These are phyloP conservation scores for Cryptus armator DNA, from an alignment of 2,888 invertebrate genomes.

Conservation along the genomic window DNA sequence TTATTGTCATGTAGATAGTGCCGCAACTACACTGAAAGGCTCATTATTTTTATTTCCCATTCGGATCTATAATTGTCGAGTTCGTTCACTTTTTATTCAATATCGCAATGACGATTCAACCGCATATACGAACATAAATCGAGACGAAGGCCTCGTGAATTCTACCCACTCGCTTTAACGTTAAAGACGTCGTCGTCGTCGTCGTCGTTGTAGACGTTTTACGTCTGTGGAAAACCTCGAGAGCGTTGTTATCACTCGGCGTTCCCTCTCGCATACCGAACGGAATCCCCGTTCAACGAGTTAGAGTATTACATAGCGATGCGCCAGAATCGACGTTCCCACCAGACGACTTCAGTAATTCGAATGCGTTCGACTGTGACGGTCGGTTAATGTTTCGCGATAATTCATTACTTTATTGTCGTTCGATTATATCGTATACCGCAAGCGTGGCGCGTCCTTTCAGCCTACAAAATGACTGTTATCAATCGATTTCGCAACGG, in stretches of 20 bases:
- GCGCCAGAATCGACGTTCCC: slow-evolving; percentile 34
- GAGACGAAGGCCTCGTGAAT: slow-evolving; percentile 39
- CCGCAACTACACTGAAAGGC: background rate
- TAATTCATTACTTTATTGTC: slow-evolving; percentile 4
- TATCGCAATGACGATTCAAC: background rate
- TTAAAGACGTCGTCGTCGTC: slow-evolving; percentile 26
- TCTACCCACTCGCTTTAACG: slow-evolving; percentile 46
- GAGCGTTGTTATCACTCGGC: slow-evolving; percentile 61
- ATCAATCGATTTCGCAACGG: slow-evolving; percentile 3
- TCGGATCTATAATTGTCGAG: slow-evolving; percentile 21
- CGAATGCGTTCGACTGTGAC: slow-evolving; percentile 48
- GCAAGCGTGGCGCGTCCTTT: background rate
- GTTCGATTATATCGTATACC: background rate
- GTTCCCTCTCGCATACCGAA: slow-evolving; percentile 24
- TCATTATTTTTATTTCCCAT: slow-evolving; percentile 1
- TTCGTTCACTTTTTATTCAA: slow-evolving; percentile 16
- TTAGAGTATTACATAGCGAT: slow-evolving; percentile 33
- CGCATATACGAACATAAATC: slow-evolving; percentile 18
- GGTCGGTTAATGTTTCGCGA: slow-evolving; percentile 34
- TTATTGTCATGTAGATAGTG: background rate
- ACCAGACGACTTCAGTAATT: slow-evolving; percentile 45
- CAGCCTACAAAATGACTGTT: background rate
- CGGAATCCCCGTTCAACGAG: slow-evolving; percentile 35
- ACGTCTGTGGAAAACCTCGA: slow-evolving; percentile 51
- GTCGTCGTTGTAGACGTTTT: slow-evolving; percentile 38